Base-by-base conservation (phyloP, 1,140 invertebrate species). In the Sminthurides bifidus region DNA sequence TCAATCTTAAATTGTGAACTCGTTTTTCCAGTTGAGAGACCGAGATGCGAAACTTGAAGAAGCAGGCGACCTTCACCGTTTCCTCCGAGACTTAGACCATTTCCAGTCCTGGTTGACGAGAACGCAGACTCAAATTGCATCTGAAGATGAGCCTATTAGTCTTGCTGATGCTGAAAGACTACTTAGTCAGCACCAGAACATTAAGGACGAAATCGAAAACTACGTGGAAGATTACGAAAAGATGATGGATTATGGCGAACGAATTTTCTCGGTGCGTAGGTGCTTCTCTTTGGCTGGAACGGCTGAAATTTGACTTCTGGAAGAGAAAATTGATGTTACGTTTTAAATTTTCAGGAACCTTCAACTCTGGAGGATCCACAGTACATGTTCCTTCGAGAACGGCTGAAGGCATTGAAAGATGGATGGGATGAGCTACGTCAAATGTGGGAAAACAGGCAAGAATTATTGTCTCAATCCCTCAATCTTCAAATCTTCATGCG, bases 191-290 rank as follows among this genome's bases (percentile, higher is more conserved):
- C 96, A 99, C 74, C 90, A 95, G 73, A 90, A 89, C 58, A 94
- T 98, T 61, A 85, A 90, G 66, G 94, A 98, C 70, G 96, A 99
- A 73, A 98, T 99, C 66, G 92, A 98, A 70, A 96, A 95, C 67
- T 98, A 98, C 70, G 92, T 84, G 43, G 90, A 95, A 63, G 95
- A 98, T 70, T 97, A 96, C 70, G 84, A 84, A 61, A 93, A 92
- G 74, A 98, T 99, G 92, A 97, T 98, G 86, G 92, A 96, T 65
- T 98, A 97, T 70, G 96, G 96, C 46, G 92, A 97, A 68, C 82
- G 87, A 66, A 80, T 95, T 51, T 94, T 91, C 46, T 85, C 84
- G 54, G 91, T 82, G 63, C 70, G 75, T 75, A n/a, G n/a, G n/a
- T n/a, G n/a, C 27, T 58, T 66, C 8, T 17, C 12, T 27, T 41